These are phyloP conservation scores for Meloidogyne floridensis DNA, from an alignment of 1,140 invertebrate genomes.

Conservation along the genomic window DNA sequence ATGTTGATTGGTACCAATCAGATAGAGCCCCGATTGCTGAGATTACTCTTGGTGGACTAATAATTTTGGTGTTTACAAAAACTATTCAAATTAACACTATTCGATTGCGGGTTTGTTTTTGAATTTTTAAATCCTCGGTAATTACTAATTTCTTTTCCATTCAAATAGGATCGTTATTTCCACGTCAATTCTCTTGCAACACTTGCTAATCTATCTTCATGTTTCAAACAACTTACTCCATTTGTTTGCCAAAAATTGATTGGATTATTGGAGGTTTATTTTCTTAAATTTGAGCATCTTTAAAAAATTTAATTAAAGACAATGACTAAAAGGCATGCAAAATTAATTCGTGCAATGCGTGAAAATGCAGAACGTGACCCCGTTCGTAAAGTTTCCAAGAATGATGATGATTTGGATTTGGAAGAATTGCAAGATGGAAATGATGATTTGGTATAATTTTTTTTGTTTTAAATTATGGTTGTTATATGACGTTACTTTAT, in stretches of 20 bases:
- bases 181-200: slow-evolving; percentile 96
- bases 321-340: slow-evolving; percentile 56
- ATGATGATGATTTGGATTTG: slow-evolving; percentile 19
- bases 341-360: slow-evolving; percentile 55
- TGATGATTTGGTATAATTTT: background rate
- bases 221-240: slow-evolving; percentile 88
- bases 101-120: slow-evolving; percentile 78
- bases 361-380: slow-evolving; percentile 55
- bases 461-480: background rate
- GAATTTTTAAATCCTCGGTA: background rate
- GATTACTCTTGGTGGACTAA: slow-evolving; percentile 84
- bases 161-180: slow-evolving; percentile 81
- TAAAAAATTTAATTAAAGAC: slow-evolving; percentile 37
- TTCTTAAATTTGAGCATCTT: slow-evolving; percentile 12
- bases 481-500: slow-evolving; percentile 22
- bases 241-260: slow-evolving; percentile 85
- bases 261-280: slow-evolving; percentile 61
- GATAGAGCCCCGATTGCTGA: slow-evolving; percentile 57
- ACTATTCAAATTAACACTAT: slow-evolving; percentile 98
- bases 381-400: slow-evolving; percentile 36
- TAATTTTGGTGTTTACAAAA: slow-evolving; percentile 88
- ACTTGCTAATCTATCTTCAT: slow-evolving; percentile 93
- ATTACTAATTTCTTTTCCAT: slow-evolving; percentile 21
- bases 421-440: background rate
- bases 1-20: slow-evolving; percentile 81